Evolutionary conservation across 2,797 vertebrate species (phyloP).

Genomic region (Danio jaintianensis): DNA sequence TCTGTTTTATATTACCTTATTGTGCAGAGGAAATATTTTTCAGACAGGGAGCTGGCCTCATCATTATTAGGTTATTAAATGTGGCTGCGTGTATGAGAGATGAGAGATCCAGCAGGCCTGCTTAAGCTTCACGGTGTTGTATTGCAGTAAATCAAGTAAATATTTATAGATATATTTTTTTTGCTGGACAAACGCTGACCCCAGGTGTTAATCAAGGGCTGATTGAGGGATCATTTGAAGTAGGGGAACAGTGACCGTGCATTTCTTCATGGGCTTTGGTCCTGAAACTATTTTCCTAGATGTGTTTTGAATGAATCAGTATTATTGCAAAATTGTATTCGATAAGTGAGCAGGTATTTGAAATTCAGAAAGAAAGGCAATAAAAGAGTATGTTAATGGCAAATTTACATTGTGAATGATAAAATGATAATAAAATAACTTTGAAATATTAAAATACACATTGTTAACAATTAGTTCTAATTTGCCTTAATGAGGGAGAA

Average conservation of each 20-base stretch:
- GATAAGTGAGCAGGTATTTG: too few species aligned
- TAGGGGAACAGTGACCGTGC: not conserved
- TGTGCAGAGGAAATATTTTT: constrained; percentile 26
- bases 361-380: too few species aligned
- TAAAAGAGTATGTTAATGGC: too few species aligned
- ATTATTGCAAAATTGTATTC: too few species aligned
- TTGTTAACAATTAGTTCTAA: too few species aligned
- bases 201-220: constrained; percentile 41
- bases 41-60: constrained; percentile 30
- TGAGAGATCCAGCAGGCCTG: constrained; percentile 34
- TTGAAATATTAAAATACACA: too few species aligned
- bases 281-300: not conserved
- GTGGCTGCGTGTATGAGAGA: constrained; percentile 32
- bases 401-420: too few species aligned
- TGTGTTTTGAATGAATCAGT: too few species aligned
- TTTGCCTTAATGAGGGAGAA: too few species aligned
- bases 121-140: constrained; percentile 18
- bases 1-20: constrained; percentile 22
- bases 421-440: too few species aligned
- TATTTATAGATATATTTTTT: not conserved
- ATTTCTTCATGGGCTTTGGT: not conserved
- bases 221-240: constrained; percentile 26
- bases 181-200: constrained; percentile 48
- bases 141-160: constrained; percentile 30
- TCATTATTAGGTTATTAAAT: constrained; percentile 55